These are phyloP conservation scores for Drosophila quinaria DNA, from an alignment of 2,888 invertebrate species.

Conservation along the genomic window DNA sequence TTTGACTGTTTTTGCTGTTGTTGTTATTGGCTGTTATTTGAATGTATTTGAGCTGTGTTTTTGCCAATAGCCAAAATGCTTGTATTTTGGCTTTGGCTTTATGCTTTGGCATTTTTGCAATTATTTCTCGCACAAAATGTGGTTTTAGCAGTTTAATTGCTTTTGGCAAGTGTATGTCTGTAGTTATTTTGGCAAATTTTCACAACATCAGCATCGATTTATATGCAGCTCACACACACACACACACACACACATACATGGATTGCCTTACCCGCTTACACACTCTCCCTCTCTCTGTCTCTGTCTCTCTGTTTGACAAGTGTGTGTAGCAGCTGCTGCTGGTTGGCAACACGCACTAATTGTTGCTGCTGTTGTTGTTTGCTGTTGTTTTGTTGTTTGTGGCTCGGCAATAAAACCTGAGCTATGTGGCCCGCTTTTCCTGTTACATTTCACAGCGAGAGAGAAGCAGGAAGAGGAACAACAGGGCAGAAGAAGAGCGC, in stretches of 20 bases:
- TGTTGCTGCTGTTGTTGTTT: conserved; percentile 63
- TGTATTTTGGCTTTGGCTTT: conserved; percentile 74
- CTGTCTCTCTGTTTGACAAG: conserved; percentile 37
- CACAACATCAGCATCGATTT: conserved; percentile 82
- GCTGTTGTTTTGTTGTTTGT: conserved; percentile 56
- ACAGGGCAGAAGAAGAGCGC: conserved; percentile 5
- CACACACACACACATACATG: conserved; percentile 20
- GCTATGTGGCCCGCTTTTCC: conserved; percentile 68
- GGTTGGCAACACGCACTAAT: conserved; percentile 79
- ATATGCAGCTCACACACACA: conserved; percentile 68
- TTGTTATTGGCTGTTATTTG: conserved; percentile 12
- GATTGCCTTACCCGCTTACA: conserved; percentile 15
- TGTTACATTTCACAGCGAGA: conserved; percentile 44
- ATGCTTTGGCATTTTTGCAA: conserved; percentile 82
- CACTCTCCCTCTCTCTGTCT: neutral
- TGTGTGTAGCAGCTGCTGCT: conserved; percentile 64
- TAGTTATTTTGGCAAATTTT: conserved; percentile 80
- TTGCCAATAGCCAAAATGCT: conserved; percentile 53
- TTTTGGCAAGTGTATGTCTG: conserved; percentile 74
- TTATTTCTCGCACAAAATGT: conserved; percentile 82
- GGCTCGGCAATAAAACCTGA: conserved; percentile 75
- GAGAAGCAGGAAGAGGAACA: neutral
- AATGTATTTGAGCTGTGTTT: conserved; percentile 43
- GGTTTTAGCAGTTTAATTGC: conserved; percentile 81
- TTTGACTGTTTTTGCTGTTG: conserved; percentile 20